Base-by-base conservation (phyloP, 2,888 invertebrate species). In the Pandemis heparana region DNA sequence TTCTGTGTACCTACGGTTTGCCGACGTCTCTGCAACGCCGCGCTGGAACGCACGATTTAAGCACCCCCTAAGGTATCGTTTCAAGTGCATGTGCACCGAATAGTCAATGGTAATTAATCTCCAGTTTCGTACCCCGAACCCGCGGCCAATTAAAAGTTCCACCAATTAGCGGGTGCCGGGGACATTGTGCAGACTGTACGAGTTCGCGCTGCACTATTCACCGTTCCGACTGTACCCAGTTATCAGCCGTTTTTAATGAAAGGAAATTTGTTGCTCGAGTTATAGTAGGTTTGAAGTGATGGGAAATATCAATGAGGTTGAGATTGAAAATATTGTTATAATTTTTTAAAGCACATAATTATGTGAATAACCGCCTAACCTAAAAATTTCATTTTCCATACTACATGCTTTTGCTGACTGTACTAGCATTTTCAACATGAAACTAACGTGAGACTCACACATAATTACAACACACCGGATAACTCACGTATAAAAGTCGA, bases 101-200 rank as follows among this genome's bases (percentile, higher is more conserved):
- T 56, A 23, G 23, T n/a, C 53, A 56, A 23, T 8, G 56, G 56
- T 23, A 2, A 56, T 5, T 23, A 12, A 4, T 1, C 56, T 12
- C 51, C 51, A 51, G 51, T 56, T 56, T 23, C 56, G 23, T 18
- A 9, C 23, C 23, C 18, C 56, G 56, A 18, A 48, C 48, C 46
- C 14, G 51, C 23, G 62, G 70, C 71, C 71, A 71, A 71, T 71
- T 71, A 71, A 71, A 71, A 71, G 38, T 71, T 71, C 64, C 59
- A 59, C 38, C 71, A 71, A 71, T 71, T 71, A 70, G 43, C 67
- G 59, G 43, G 46, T 48, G 64, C 66, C 56, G 63, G 43, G 16
- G 63, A 51, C 70, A 65, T 70, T 16, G 48, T 8, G 39, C 56
- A 1, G 41, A 9, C 9, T 18, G 61, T 23, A 10, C 69, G 46